phyloP scores from a whole-genome alignment of 2,113 vertebrate genomes.

The Suncus etruscus region DNA sequence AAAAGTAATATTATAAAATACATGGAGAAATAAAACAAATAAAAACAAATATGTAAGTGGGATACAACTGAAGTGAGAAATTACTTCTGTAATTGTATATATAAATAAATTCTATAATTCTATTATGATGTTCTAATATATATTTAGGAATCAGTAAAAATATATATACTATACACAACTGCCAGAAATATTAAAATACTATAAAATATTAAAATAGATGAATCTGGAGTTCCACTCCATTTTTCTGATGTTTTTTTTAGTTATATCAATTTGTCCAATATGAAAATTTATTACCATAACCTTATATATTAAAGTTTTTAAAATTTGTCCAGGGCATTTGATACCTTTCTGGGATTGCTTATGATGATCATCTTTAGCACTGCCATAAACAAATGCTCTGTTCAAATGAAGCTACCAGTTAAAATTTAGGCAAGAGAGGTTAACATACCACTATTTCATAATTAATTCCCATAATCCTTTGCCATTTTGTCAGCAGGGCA shows the following conservation, averaged over 20 bases:
- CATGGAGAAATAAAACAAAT: constrained; percentile 1
- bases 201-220: constrained; percentile 33
- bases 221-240: neutral
- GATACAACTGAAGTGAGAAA: neutral
- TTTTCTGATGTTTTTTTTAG: constrained; percentile 24
- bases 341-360: constrained; percentile 8
- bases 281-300: constrained; percentile 15
- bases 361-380: neutral
- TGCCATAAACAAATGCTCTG: neutral
- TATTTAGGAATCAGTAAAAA: constrained; percentile 6
- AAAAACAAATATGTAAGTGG: neutral
- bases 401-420: constrained; percentile 12
- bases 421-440: neutral
- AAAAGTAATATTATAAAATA: neutral
- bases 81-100: neutral
- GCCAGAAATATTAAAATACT: constrained; percentile 2
- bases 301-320: neutral
- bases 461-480: constrained; percentile 91
- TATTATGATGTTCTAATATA: constrained; percentile 17
- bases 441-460: constrained; percentile 95
- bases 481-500: constrained; percentile 90
- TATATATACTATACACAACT: neutral
- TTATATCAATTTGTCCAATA: neutral
- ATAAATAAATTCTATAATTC: constrained; percentile 25
- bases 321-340: neutral